These are phyloP conservation scores for Corythucha ciliata DNA, from an alignment of 2,888 invertebrate genomes.

Conservation along the genomic window DNA sequence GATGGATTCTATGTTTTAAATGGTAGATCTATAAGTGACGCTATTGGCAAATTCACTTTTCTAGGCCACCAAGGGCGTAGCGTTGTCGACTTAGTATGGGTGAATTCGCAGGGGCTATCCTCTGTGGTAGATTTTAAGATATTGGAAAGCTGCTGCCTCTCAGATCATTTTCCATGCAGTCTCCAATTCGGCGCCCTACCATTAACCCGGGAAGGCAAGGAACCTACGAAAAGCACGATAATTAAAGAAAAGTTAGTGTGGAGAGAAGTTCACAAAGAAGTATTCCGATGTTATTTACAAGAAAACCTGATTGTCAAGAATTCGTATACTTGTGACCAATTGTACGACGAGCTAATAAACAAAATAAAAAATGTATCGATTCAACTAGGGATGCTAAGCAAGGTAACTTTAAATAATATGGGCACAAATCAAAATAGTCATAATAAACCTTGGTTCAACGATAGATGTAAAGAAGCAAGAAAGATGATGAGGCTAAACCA, in stretches of 20 bases:
- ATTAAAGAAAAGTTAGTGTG: no score
- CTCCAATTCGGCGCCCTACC: not conserved
- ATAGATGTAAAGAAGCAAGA: not conserved
- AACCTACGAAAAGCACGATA: no score
- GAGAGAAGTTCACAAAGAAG: no score
- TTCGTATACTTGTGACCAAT: no score
- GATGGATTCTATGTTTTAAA: no score
- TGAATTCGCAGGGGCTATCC: not conserved
- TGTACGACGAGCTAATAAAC: no score
- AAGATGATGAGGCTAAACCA: not conserved
- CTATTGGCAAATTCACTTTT: not conserved
- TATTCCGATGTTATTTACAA: no score
- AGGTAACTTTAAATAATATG: no score
- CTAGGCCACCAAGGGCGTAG: not conserved
- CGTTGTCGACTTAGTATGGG: slow-evolving; percentile 4
- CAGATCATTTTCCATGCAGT: slow-evolving; percentile 1
- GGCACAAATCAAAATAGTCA: no score
- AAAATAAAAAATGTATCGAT: no score
- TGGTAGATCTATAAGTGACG: slow-evolving; percentile 1
- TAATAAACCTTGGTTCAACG: slow-evolving; percentile 4
- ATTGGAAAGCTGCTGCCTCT: not conserved
- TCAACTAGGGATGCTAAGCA: no score
- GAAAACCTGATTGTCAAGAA: no score
- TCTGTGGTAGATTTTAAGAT: not conserved
- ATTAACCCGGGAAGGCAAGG: not conserved